Evolutionary conservation across 2,113 vertebrate species (phyloP), one percentile per base, ranked within the genome.

Genomic region (Columba livia): DNA sequence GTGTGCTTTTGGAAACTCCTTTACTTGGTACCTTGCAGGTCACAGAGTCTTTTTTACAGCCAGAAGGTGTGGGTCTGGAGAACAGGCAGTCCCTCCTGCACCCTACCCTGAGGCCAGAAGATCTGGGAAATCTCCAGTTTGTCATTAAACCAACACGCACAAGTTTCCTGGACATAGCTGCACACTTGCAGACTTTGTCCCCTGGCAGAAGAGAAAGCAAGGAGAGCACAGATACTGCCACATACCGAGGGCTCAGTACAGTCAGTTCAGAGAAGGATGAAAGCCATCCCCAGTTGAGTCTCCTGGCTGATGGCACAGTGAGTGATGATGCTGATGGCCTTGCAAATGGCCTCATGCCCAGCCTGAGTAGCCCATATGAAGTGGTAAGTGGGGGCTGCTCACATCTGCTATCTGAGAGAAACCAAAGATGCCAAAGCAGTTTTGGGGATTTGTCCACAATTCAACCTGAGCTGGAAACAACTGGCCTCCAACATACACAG

Each of bases 141-240:
- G 8, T 48, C 26, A 40, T 91, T 25, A 40, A 90, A 71, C 89
- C 96, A 36, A 90, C 94, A 17, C 5, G 1, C 19, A 32, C 10
- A 1, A 4, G 26, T 34, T 7, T 0, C 18, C 6, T 19, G 57
- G 42, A 13, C 14, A 36, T 17, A 42, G 18, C 69, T 53, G 51
- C 2, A 0, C 6, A 0, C 7, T 31, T 13, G 1, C 67, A 51
- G 48, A 9, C 29, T 38, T 64, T 15, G 7, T 60, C 32, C 10
- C 12, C 80, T 17, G 53, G 25, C 32, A 34, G 48, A 65, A 40
- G 64, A 47, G 47, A 31, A 36, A 88, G 54, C 16, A 32, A 54
- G 57, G 66, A 48, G 21, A 50, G 31, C 15, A 9, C 36, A 48
- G 67, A 11, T 15, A 7, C 17, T 44, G 47, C 17, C 12, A 12